These are phyloP conservation scores for Microcebus ravelobensis DNA, from an alignment of 2,113 vertebrate species.

Conservation along the genomic window DNA sequence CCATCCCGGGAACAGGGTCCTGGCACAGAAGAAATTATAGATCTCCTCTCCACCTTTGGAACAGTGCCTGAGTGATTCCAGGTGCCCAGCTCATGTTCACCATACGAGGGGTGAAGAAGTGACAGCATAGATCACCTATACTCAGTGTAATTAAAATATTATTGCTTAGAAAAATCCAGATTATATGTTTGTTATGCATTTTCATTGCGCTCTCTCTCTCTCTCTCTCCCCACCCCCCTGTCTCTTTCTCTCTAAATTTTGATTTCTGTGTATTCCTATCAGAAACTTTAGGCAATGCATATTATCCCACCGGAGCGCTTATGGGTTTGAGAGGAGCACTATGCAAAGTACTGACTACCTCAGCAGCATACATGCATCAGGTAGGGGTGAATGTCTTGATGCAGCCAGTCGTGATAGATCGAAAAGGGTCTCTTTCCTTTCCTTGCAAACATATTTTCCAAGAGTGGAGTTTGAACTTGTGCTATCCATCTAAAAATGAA, in stretches of 20 bases:
- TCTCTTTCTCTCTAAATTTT: neutral
- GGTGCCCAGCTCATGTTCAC: neutral
- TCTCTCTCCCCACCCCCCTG: no score
- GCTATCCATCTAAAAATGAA: neutral
- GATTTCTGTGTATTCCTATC: neutral
- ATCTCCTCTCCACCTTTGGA: no score
- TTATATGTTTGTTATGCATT: neutral
- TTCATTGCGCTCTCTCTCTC: neutral
- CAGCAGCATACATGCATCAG: fast-evolving
- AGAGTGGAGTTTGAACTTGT: neutral
- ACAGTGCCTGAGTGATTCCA: neutral
- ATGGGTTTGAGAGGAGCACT: fast-evolving
- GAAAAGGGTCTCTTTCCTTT: neutral
- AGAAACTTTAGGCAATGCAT: neutral
- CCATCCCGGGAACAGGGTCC: neutral
- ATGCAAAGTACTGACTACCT: fast-evolving
- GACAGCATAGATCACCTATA: no score
- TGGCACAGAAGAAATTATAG: neutral
- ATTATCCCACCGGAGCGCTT: no score
- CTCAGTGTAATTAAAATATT: neutral
- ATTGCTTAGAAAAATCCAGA: neutral
- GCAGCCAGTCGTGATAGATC: fast-evolving
- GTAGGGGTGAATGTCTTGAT: neutral
- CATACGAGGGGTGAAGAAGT: fast-evolving
- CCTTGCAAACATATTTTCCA: neutral